phyloP scores from a whole-genome alignment of 2,113 vertebrate genomes.

The Tenrec ecaudatus region DNA sequence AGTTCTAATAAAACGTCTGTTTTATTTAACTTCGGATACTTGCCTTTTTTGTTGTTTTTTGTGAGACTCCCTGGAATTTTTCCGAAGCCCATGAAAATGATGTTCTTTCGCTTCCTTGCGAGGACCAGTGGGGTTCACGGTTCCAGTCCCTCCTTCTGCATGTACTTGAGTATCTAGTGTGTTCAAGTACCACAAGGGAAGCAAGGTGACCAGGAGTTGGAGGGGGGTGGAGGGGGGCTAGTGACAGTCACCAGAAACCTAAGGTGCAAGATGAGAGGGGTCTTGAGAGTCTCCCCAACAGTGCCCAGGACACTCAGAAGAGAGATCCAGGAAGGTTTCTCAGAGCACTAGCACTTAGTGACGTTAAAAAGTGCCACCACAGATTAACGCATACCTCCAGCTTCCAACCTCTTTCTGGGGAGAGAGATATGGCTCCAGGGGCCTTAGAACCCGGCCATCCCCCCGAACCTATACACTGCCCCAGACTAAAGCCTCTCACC shows the following conservation, averaged over 20 bases:
- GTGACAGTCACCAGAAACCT: neutral
- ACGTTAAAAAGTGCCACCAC: neutral
- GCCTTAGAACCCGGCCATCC: neutral
- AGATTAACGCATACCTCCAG: neutral
- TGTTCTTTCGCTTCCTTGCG: neutral
- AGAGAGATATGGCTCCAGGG: neutral
- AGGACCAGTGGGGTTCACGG: neutral
- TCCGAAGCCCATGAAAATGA: neutral
- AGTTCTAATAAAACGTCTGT: neutral
- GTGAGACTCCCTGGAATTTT: neutral
- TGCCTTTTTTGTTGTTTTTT: neutral
- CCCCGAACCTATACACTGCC: neutral
- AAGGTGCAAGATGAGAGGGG: neutral
- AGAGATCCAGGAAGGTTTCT: neutral
- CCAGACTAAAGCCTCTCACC: neutral
- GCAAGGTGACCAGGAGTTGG: neutral
- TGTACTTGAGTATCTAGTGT: neutral
- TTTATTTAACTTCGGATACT: conserved; percentile 15
- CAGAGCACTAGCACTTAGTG: neutral
- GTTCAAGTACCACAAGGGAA: neutral
- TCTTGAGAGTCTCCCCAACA: neutral
- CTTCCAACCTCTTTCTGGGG: neutral
- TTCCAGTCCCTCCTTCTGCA: neutral
- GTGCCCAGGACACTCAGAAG: neutral
- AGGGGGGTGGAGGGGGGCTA: neutral